Percentiles rank a stretch among this genome's conserved stretches.
phyloP scores from a whole-genome alignment of 2,888 invertebrate genomes.

The Myathropa florea region DNA sequence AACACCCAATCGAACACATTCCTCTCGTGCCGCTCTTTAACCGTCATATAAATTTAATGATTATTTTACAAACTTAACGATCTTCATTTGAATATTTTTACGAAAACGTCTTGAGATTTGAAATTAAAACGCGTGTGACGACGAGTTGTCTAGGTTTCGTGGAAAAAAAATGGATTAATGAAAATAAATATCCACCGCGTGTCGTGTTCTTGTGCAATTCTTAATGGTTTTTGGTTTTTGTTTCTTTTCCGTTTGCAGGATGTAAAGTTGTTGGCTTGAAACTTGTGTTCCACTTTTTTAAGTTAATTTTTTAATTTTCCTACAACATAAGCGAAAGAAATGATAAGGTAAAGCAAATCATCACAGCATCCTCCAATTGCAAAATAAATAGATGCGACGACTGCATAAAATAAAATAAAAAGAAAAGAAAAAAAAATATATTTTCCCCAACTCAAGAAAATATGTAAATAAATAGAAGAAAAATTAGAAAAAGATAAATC shows the following conservation, averaged over 20 bases:
- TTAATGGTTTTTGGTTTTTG: conserved; percentile 10
- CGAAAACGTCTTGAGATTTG: neutral
- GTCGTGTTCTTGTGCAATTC: neutral
- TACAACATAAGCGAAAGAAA: conserved; percentile 11
- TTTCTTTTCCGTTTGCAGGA: conserved; percentile 71
- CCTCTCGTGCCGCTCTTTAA: neutral
- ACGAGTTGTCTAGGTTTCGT: neutral
- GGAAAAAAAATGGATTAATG: neutral
- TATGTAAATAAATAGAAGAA: conserved; percentile 38
- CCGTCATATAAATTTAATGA: neutral
- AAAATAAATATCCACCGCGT: neutral
- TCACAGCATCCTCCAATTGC: conserved; percentile 25
- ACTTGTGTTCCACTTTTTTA: conserved; percentile 67
- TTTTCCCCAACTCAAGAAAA: conserved; percentile 6
- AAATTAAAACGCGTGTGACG: conserved; percentile 3
- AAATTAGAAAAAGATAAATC: conserved; percentile 14
- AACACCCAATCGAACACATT: neutral
- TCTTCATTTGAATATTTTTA: neutral
- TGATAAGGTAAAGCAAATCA: conserved; percentile 9
- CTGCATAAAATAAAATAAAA: neutral
- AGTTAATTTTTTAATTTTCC: conserved; percentile 38
- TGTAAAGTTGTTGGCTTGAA: conserved; percentile 72
- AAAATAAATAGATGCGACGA: conserved; percentile 26
- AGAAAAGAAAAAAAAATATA: conserved; percentile 1
- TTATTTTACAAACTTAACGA: neutral